phyloP scores from a whole-genome alignment of 2,797 vertebrate genomes.

The Hippopotamyrus pictus region DNA sequence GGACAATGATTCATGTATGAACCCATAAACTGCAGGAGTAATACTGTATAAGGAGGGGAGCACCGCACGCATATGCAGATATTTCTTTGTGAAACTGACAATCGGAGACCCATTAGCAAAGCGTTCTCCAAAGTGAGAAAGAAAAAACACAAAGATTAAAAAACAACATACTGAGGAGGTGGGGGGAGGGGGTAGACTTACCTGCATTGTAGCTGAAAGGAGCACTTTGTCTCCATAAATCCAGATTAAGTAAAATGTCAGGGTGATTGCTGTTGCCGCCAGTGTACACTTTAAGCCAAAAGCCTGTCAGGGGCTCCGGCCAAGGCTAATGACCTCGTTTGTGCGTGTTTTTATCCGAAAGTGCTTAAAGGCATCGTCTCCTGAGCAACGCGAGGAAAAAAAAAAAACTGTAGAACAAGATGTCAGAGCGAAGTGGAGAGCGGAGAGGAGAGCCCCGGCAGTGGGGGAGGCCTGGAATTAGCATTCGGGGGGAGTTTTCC shows the following conservation, averaged over 20 bases:
- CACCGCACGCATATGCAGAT: neutral
- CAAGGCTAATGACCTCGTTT: constrained; percentile 6
- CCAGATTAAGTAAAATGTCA: constrained; percentile 15
- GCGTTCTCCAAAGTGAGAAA: neutral
- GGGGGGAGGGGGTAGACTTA: neutral
- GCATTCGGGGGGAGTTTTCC: neutral
- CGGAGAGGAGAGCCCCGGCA: neutral
- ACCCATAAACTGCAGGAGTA: neutral
- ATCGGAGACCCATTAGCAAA: neutral
- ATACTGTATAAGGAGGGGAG: neutral
- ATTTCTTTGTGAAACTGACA: neutral
- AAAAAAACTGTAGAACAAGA: constrained; percentile 6
- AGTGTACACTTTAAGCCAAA: neutral
- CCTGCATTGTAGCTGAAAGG: neutral
- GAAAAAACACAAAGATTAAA: constrained; percentile 6
- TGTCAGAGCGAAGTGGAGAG: neutral
- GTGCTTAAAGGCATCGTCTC: neutral
- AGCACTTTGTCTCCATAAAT: constrained; percentile 20
- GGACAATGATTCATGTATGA: neutral
- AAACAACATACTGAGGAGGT: neutral
- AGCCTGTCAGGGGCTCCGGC: neutral
- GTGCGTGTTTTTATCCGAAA: neutral
- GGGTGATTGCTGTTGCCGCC: neutral
- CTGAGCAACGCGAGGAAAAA: neutral
- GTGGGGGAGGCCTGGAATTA: neutral